Conservation (phyloP, 2,888 invertebrate genomes). For the Ferrisia virgata region DNA sequence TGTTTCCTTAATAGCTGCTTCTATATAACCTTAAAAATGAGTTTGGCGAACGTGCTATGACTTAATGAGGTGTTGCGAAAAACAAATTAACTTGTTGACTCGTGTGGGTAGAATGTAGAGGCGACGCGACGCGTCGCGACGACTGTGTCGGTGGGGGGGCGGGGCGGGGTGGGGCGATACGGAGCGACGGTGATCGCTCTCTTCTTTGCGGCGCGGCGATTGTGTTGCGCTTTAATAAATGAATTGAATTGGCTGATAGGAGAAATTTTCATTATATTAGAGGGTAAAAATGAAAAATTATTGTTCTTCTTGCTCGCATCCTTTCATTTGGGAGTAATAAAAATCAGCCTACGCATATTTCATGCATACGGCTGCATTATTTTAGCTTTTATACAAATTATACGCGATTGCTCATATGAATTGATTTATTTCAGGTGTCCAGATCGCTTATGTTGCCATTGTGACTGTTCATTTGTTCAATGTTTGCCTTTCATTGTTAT, state of each 20-base stretch:
- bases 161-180: too few relatives aligned
- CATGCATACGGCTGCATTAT: background rate
- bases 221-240: background rate
- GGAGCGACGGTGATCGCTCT: background rate
- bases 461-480: constrained; percentile 74
- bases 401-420: background rate
- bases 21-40: constrained; percentile 21
- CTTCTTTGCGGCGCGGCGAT: background rate
- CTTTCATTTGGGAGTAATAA: background rate
- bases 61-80: constrained; percentile 27
- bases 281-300: background rate
- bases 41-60: constrained; percentile 20
- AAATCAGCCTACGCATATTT: background rate
- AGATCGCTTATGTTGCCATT: constrained; percentile 75
- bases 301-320: background rate
- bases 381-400: background rate
- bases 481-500: constrained; percentile 37
- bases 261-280: background rate
- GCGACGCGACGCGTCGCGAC: too few relatives aligned
- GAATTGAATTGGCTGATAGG: background rate
- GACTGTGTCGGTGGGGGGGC: too few relatives aligned
- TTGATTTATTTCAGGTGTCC: constrained; percentile 67
- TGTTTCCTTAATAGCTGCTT: constrained; percentile 22
- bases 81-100: constrained; percentile 32
- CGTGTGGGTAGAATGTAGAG: background rate